Percentiles rank a stretch among this genome's conserved stretches.
These are phyloP conservation scores for Panurus biarmicus DNA, from an alignment of 2,113 vertebrate species.

Conservation along the genomic window DNA sequence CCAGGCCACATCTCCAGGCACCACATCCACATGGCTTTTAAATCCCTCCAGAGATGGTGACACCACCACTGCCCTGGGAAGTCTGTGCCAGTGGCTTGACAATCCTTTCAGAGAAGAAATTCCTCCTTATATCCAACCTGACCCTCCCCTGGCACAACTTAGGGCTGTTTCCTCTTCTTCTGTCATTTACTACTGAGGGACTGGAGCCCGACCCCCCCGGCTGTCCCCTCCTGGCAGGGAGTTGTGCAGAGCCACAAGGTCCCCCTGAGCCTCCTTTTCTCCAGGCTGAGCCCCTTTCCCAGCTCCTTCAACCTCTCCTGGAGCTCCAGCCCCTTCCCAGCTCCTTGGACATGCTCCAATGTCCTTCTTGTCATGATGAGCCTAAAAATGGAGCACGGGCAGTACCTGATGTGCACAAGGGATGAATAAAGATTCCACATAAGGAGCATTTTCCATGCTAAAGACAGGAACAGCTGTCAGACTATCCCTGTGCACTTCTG, in stretches of 20 bases:
- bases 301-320: too few relatives aligned
- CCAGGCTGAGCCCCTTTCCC: not conserved
- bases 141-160: rapidly evolving
- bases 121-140: not conserved
- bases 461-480: not conserved
- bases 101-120: not conserved
- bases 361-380: not conserved
- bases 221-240: not conserved
- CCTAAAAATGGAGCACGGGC: not conserved
- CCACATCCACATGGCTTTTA: not conserved
- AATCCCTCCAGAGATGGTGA: not conserved
- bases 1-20: not conserved
- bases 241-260: not conserved
- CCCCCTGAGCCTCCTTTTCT: not conserved
- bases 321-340: too few relatives aligned
- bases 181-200: rapidly evolving
- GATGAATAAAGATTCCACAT: not conserved
- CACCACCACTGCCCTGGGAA: not conserved
- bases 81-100: not conserved
- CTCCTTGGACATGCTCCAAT: rapidly evolving
- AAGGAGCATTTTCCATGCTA: not conserved
- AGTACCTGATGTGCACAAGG: not conserved
- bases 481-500: not conserved
- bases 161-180: not conserved
- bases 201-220: rapidly evolving